Percentiles rank a stretch among this genome's conserved stretches.
Evolutionary conservation across 2,113 vertebrate species (phyloP).

Genomic region (Oceanodroma tethys): DNA sequence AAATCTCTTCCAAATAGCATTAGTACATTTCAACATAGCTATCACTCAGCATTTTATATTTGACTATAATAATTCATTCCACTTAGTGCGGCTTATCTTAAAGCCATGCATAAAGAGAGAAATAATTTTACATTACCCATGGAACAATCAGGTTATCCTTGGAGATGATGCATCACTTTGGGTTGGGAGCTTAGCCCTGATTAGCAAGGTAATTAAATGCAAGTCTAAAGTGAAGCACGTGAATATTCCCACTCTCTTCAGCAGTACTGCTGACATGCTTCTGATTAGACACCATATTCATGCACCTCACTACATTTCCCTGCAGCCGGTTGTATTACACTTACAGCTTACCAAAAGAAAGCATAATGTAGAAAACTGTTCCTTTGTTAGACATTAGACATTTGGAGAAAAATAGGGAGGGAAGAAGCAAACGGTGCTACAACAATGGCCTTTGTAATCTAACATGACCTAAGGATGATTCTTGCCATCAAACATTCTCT

Average conservation of each 20-base stretch:
- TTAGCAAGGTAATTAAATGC: not conserved
- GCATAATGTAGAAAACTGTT: not conserved
- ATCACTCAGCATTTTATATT: slow-evolving; percentile 45
- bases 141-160: not conserved
- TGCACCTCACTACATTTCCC: not conserved
- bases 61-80: not conserved
- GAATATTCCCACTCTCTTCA: not conserved
- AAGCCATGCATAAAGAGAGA: not conserved
- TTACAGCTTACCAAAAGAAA: not conserved
- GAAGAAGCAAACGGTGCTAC: not conserved
- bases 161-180: not conserved
- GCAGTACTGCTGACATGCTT: not conserved
- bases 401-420: not conserved
- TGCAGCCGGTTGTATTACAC: not conserved
- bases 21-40: slow-evolving; percentile 31
- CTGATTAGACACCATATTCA: not conserved
- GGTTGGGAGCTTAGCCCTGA: not conserved
- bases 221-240: not conserved
- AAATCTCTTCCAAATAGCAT: slow-evolving; percentile 40
- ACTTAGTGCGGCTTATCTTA: not conserved
- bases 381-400: not conserved
- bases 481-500: not conserved
- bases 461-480: not conserved
- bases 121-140: not conserved
- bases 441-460: accelerated